phyloP scores from a whole-genome alignment of 2,888 invertebrate species.

The Xestia c-nigrum region DNA sequence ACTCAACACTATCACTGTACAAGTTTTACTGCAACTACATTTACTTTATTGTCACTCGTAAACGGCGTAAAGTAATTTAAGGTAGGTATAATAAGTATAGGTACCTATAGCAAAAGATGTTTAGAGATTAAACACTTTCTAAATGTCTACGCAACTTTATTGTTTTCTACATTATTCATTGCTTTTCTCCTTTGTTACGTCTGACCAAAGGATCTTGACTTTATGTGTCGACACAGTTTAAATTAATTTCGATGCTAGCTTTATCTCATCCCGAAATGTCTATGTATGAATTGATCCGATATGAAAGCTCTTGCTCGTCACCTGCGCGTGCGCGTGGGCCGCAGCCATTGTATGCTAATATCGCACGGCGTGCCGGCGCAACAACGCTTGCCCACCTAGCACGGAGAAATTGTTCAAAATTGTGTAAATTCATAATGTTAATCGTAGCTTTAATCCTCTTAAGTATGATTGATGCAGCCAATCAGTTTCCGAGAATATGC shows the following conservation, averaged over 20 bases:
- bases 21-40: slow-evolving; percentile 53
- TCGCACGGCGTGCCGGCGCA: slow-evolving; percentile 60
- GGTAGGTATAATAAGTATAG: slow-evolving; percentile 20
- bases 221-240: slow-evolving; percentile 42
- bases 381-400: slow-evolving; percentile 69
- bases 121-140: slow-evolving; percentile 60
- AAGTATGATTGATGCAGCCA: slow-evolving; percentile 66
- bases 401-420: slow-evolving; percentile 80
- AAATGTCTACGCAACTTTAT: slow-evolving; percentile 41
- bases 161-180: slow-evolving; percentile 15
- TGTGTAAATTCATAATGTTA: slow-evolving; percentile 73
- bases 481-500: slow-evolving; percentile 62
- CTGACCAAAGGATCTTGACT: slow-evolving; percentile 3
- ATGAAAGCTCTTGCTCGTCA: slow-evolving; percentile 80
- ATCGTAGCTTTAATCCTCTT: slow-evolving; percentile 65
- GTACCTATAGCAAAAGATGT: slow-evolving; percentile 46
- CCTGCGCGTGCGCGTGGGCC: slow-evolving; percentile 83
- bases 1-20: slow-evolving; percentile 51
- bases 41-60: slow-evolving; percentile 66
- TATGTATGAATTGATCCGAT: slow-evolving; percentile 64
- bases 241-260: slow-evolving; percentile 60
- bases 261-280: slow-evolving; percentile 61
- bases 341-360: slow-evolving; percentile 81
- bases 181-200: slow-evolving; percentile 9
- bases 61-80: slow-evolving; percentile 59